Evolutionary conservation across 2,888 invertebrate species (phyloP).

Genomic region (Gryllus longicercus): DNA sequence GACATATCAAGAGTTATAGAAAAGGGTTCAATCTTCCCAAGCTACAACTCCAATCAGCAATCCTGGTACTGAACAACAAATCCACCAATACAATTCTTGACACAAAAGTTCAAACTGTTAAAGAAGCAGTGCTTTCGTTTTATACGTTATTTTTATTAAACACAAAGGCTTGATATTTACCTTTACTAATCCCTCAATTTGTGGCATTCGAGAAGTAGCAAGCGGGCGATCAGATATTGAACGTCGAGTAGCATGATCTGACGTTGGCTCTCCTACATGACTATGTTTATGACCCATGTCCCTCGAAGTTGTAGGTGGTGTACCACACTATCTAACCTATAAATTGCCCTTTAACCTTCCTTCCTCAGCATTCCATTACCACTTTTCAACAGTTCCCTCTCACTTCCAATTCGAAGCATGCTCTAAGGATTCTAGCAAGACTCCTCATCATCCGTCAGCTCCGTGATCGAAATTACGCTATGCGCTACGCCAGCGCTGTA

Average conservation of each 20-base stretch:
- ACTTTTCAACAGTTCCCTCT: background rate
- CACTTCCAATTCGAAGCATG: background rate
- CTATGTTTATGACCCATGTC: slow-evolving; percentile 38
- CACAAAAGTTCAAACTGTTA: too few relatives aligned
- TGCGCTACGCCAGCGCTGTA: too few relatives aligned
- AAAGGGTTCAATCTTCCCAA: too few relatives aligned
- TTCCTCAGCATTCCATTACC: background rate
- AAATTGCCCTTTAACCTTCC: background rate
- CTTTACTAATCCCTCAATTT: slow-evolving; percentile 73
- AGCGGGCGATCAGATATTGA: slow-evolving; percentile 66
- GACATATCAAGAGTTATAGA: too few relatives aligned
- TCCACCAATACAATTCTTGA: too few relatives aligned
- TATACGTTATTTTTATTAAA: slow-evolving; percentile 21
- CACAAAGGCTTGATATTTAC: slow-evolving; percentile 47
- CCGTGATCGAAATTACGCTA: too few relatives aligned
- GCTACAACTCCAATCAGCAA: too few relatives aligned
- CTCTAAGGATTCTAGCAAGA: too few relatives aligned
- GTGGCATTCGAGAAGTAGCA: slow-evolving; percentile 59
- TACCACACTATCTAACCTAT: too few relatives aligned
- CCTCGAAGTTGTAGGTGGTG: background rate
- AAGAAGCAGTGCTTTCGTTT: background rate
- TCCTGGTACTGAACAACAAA: too few relatives aligned
- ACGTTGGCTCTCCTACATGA: slow-evolving; percentile 38
- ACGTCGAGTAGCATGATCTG: slow-evolving; percentile 39
- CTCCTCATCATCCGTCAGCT: too few relatives aligned